These are phyloP conservation scores for Lasioglossum oenotherae DNA, from an alignment of 2,888 invertebrate genomes.

Conservation along the genomic window DNA sequence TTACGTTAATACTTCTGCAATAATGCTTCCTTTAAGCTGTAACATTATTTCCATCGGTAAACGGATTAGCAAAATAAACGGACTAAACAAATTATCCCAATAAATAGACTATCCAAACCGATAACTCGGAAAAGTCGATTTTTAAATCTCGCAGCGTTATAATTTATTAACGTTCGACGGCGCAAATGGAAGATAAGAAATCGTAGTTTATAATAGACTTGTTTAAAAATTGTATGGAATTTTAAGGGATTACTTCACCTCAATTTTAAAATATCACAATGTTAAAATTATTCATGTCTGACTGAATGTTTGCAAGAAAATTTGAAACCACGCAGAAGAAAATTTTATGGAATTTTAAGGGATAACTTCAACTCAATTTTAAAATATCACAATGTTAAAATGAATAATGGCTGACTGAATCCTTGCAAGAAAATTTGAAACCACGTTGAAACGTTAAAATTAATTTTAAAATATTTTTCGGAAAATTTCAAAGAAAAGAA, in stretches of 20 bases:
- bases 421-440: background rate
- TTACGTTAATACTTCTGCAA: background rate
- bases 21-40: background rate
- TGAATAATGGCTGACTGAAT: too few species aligned
- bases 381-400: too few species aligned
- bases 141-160: background rate
- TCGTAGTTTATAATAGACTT: background rate
- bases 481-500: background rate
- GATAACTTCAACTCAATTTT: too few species aligned
- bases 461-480: background rate
- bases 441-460: background rate
- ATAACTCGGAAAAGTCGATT: background rate
- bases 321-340: background rate
- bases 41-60: background rate
- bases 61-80: background rate
- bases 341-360: too few species aligned
- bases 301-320: too few species aligned
- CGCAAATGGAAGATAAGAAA: background rate
- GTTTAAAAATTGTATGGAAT: too few species aligned
- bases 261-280: too few species aligned
- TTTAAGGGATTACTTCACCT: too few species aligned
- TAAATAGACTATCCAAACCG: slow-evolving; percentile 1
- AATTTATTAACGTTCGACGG: background rate
- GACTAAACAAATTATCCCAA: background rate
- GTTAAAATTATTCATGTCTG: background rate